Conservation (phyloP, 2,113 vertebrate genomes). For the Brachyistius frenatus region DNA sequence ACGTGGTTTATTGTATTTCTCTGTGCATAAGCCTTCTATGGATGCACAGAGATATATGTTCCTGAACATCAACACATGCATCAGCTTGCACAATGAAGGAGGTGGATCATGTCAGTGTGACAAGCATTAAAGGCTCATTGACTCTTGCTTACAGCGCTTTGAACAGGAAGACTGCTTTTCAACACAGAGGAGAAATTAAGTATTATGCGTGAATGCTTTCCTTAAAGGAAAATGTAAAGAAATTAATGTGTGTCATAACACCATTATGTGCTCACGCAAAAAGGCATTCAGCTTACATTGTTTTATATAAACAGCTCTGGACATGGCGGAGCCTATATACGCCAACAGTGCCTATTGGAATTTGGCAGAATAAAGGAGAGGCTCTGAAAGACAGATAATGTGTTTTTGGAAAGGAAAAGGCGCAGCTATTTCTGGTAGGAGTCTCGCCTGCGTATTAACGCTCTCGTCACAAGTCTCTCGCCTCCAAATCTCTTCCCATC, state of each 20-base stretch:
- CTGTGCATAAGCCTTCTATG: not conserved
- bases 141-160: slow-evolving; percentile 47
- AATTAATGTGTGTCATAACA: slow-evolving; percentile 64
- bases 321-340: slow-evolving; percentile 52
- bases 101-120: slow-evolving; percentile 38
- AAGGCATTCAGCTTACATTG: slow-evolving; percentile 71
- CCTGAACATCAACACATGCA: not conserved
- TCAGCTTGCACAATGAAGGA: slow-evolving; percentile 22
- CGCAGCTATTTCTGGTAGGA: slow-evolving; percentile 46
- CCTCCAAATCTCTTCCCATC: slow-evolving; percentile 29
- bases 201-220: slow-evolving; percentile 38
- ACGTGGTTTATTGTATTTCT: not conserved
- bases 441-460: slow-evolving; percentile 47
- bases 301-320: slow-evolving; percentile 71
- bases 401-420: slow-evolving; percentile 63
- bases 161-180: slow-evolving; percentile 38
- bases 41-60: not conserved
- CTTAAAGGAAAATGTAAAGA: slow-evolving; percentile 66
- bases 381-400: slow-evolving; percentile 69
- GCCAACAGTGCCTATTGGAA: slow-evolving; percentile 73
- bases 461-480: slow-evolving; percentile 49
- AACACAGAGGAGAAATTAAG: slow-evolving; percentile 26
- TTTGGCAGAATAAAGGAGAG: slow-evolving; percentile 67
- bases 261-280: slow-evolving; percentile 72
- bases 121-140: slow-evolving; percentile 43